Percentiles rank a stretch among this genome's conserved stretches.
phyloP scores from a whole-genome alignment of 2,888 invertebrate species.

The Tenthredo scrophulariae region DNA sequence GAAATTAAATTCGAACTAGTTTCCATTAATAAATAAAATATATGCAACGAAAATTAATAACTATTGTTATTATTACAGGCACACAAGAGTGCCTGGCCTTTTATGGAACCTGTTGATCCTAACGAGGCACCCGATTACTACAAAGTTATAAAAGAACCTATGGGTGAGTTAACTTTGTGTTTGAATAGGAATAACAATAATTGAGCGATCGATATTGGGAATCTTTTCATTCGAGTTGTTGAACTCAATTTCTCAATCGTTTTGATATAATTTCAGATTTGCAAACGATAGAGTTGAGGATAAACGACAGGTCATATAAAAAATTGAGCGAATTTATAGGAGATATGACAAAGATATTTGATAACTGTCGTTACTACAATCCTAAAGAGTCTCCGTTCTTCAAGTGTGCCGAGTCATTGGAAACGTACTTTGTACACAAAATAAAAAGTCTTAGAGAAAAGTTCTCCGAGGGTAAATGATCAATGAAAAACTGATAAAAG shows the following conservation, averaged over 20 bases:
- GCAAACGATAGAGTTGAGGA: slow-evolving; percentile 93
- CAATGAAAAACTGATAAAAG: slow-evolving; percentile 23
- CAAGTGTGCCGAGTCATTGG: slow-evolving; percentile 96
- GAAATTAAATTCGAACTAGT: slow-evolving; percentile 19
- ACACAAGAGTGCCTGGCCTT: slow-evolving; percentile 98
- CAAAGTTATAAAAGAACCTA: slow-evolving; percentile 96
- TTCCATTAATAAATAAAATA: not conserved
- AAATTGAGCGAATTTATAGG: slow-evolving; percentile 97
- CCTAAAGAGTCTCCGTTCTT: slow-evolving; percentile 97
- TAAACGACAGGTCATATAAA: slow-evolving; percentile 90
- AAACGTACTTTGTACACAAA: slow-evolving; percentile 97
- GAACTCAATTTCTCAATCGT: not conserved
- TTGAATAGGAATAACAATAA: not conserved
- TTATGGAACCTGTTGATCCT: slow-evolving; percentile 98
- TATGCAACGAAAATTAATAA: not conserved
- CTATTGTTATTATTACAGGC: slow-evolving; percentile 79
- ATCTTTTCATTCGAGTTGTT: not conserved
- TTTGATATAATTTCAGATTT: slow-evolving; percentile 85
- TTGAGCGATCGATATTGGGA: not conserved
- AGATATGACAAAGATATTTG: slow-evolving; percentile 99
- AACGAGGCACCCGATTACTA: slow-evolving; percentile 98
- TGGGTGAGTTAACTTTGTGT: slow-evolving; percentile 85
- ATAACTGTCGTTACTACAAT: slow-evolving; percentile 99
- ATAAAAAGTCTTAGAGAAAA: slow-evolving; percentile 93
- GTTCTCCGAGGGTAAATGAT: slow-evolving; percentile 82